Evolutionary conservation across 2,113 vertebrate genomes (phyloP).

Genomic region (Aegotheles bennettii): DNA sequence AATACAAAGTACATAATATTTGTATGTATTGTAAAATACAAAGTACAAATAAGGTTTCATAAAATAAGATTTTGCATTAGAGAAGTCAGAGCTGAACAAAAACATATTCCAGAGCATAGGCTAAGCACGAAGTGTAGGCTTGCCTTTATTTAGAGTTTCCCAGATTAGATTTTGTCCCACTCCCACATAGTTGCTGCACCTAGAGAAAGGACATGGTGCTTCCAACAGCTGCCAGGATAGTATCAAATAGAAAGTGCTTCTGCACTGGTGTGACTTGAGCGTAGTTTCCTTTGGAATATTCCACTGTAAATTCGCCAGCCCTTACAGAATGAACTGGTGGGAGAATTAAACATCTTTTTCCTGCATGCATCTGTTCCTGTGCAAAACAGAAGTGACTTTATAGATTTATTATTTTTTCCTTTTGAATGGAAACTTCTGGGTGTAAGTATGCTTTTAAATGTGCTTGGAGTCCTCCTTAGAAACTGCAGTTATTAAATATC

Average conservation of each 20-base stretch:
- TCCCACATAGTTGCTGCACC: neutral
- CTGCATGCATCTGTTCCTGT: neutral
- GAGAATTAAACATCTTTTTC: neutral
- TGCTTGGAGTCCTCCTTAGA: neutral
- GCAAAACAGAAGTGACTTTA: neutral
- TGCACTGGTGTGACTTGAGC: fast-evolving
- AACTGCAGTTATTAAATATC: neutral
- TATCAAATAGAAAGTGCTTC: neutral
- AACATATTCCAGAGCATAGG: neutral
- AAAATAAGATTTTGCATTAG: neutral
- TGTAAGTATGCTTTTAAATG: no score
- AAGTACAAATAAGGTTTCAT: neutral
- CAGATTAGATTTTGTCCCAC: constrained; percentile 10
- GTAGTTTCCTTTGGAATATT: neutral
- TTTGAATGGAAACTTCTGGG: neutral
- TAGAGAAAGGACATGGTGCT: neutral
- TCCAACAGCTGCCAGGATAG: neutral
- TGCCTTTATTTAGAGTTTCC: constrained; percentile 30
- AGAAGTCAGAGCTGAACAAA: neutral
- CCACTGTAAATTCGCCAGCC: neutral
- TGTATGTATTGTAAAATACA: neutral
- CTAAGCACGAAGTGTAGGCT: neutral
- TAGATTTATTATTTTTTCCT: neutral
- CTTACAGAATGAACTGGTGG: neutral
- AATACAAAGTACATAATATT: neutral